These are phyloP conservation scores for Stegana nigrithorax DNA, from an alignment of 2,888 invertebrate genomes.

Conservation along the genomic window DNA sequence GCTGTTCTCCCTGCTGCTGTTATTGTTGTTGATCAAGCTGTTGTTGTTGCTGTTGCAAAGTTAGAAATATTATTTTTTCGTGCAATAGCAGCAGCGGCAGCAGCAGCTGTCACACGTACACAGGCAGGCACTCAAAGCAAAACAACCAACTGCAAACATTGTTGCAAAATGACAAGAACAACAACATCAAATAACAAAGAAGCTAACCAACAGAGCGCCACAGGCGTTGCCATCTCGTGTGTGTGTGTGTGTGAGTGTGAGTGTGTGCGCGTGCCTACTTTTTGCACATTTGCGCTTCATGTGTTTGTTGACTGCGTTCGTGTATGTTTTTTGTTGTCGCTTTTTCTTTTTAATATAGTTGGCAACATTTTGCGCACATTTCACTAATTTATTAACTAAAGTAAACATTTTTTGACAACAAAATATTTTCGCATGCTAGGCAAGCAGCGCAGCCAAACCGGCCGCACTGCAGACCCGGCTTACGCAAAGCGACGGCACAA, in stretches of 20 bases:
- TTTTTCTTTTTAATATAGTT: not conserved
- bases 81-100: conserved; percentile 15
- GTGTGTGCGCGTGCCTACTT: too few relatives aligned
- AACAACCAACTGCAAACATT: too few relatives aligned
- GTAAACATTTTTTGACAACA: conserved; percentile 35
- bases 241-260: conserved; percentile 4
- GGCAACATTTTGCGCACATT: conserved; percentile 34
- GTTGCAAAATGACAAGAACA: not conserved
- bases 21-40: not conserved
- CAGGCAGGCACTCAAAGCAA: too few relatives aligned
- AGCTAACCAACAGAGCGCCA: not conserved
- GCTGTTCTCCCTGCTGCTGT: not conserved
- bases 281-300: too few relatives aligned
- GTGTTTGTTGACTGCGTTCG: too few relatives aligned
- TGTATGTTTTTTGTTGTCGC: conserved; percentile 42
- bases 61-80: not conserved
- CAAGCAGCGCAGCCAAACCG: too few relatives aligned
- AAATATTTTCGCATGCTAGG: conserved; percentile 46
- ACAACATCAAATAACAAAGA: not conserved
- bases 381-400: conserved; percentile 56
- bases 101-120: conserved; percentile 20
- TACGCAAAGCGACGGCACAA: too few relatives aligned
- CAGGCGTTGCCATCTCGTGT: not conserved
- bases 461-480: too few relatives aligned
- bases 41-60: conserved; percentile 3